Evolutionary conservation across 2,113 vertebrate species (phyloP).

Genomic region (Delphinus delphis): DNA sequence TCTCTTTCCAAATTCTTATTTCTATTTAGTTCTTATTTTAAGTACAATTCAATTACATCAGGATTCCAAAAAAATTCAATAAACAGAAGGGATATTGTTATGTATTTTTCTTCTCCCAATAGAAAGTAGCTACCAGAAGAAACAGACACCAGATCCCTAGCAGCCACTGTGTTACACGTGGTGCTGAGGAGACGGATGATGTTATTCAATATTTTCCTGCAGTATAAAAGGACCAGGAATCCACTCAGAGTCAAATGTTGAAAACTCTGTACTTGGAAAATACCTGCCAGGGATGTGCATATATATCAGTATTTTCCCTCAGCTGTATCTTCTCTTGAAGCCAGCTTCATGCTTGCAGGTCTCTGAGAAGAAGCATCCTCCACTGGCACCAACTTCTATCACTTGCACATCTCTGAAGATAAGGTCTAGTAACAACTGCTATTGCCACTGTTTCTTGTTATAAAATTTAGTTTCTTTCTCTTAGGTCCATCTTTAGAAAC

Average conservation of each 20-base stretch:
- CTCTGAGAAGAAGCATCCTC: background rate
- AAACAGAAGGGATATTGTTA: background rate
- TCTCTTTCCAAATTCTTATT: background rate
- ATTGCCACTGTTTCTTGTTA: rapidly evolving
- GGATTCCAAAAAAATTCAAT: background rate
- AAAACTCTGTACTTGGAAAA: background rate
- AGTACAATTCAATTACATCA: background rate
- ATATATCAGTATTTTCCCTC: background rate
- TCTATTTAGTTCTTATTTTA: background rate
- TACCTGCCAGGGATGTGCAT: rapidly evolving
- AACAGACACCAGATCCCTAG: background rate
- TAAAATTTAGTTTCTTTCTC: background rate
- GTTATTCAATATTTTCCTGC: rapidly evolving
- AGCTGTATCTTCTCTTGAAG: background rate
- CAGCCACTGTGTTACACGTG: background rate
- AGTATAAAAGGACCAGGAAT: background rate
- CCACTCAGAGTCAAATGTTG: background rate
- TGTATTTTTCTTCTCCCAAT: background rate
- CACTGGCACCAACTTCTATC: rapidly evolving
- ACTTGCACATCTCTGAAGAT: background rate
- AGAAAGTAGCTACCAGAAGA: background rate
- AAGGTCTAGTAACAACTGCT: background rate
- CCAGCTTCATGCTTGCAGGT: background rate
- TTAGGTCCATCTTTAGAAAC: background rate
- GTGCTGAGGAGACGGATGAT: background rate